These are phyloP conservation scores for Hypolimnas misippus DNA, from an alignment of 2,888 invertebrate genomes.

Conservation along the genomic window DNA sequence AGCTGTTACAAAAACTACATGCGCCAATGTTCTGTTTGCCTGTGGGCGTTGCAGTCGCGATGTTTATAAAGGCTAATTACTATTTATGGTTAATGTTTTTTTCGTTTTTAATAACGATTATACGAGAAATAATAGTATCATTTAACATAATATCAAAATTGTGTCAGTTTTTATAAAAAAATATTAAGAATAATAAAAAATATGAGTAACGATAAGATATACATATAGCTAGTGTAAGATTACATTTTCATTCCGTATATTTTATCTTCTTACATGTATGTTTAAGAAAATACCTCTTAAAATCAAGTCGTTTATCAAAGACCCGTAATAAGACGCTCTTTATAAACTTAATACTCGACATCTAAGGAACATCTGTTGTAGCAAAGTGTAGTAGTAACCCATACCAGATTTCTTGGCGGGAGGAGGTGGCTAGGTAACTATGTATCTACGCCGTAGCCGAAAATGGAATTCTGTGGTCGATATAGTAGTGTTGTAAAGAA, in stretches of 20 bases:
- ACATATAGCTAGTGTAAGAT: no score
- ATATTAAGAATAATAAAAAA: background rate
- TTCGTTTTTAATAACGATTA: slow-evolving; percentile 7
- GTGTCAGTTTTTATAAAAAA: no score
- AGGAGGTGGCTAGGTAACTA: slow-evolving; percentile 47
- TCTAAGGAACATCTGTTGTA: slow-evolving; percentile 30
- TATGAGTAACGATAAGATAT: no score
- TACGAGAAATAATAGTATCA: background rate
- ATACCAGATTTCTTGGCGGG: slow-evolving; percentile 45
- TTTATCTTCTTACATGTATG: no score
- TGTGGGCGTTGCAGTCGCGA: slow-evolving; percentile 27
- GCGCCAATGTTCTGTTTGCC: slow-evolving; percentile 45
- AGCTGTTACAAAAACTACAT: slow-evolving; percentile 66
- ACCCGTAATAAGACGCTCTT: slow-evolving; percentile 19
- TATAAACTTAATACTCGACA: slow-evolving; percentile 19
- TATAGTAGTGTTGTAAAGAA: slow-evolving; percentile 55
- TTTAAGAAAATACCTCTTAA: background rate
- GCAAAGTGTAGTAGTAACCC: slow-evolving; percentile 49
- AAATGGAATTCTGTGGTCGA: slow-evolving; percentile 67
- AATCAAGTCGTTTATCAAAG: slow-evolving; percentile 7
- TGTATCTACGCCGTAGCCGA: slow-evolving; percentile 53
- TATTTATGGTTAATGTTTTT: slow-evolving; percentile 15
- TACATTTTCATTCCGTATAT: no score
- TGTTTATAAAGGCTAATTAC: slow-evolving; percentile 54
- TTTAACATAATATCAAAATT: no score